Evolutionary conservation across 1,140 invertebrate genomes (phyloP), one percentile per base, ranked within the genome.

Genomic region (Leptonema lineaticorne): DNA sequence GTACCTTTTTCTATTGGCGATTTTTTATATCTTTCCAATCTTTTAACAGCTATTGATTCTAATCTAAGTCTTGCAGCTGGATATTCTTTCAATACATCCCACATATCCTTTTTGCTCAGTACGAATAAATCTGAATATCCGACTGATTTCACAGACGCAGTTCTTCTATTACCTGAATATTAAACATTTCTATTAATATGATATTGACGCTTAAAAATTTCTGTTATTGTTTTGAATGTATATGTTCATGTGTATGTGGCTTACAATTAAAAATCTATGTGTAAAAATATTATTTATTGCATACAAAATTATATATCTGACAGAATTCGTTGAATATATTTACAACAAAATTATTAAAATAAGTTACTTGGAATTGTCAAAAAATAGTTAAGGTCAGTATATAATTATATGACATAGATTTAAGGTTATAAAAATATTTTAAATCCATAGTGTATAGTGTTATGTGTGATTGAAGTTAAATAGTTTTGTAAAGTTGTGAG

Each of bases 51-150:
- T 74, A 98, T 98, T 18, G 95, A 93, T 83, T 98, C 96, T n/a
- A 98, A 85, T 70, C 96, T 87, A 8, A 98, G 94, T 75, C 96
- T 86, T 24, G 96, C 96, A 1, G 95, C 94, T 2, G 96, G 97
- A 84, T 98, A 98, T 80, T 99, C 96, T 84, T 98, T 98, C 57
- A 99, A 85, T 26, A 99, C 97, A 80, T 99, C 97, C 97, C 97
- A 99, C 90, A 99, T 95, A 83, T 98, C 97, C 83, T 97, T 96
- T 87, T 99, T 99, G 77, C 93, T 96, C 57, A 99, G 88, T 74
- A 98, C 96, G 84, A 99, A 99, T 67, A 99, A 86, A 83, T 99
- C 96, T 75, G 95, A 97, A 84, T 99, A 99, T 69, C 97, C 96
- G 50, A 99, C 96, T 30, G 96, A 98, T 71, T 95, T 87, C 67